Conservation (phyloP, 2,888 invertebrate species). For the Blomia tropicalis region DNA sequence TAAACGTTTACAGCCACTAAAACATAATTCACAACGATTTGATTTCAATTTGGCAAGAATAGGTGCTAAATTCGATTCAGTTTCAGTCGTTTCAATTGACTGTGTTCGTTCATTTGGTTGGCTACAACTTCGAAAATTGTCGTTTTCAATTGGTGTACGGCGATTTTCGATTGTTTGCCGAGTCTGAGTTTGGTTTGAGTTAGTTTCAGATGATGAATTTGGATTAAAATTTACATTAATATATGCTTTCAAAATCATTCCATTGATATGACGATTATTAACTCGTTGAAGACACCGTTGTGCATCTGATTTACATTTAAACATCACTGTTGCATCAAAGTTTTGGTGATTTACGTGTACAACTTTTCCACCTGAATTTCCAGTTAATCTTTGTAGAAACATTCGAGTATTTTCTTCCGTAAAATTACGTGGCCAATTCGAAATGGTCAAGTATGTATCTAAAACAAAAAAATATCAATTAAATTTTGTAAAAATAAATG, state of each 20-base stretch:
- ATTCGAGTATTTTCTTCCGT: constrained; percentile 31
- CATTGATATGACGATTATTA: constrained; percentile 66
- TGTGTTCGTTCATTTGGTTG: not conserved
- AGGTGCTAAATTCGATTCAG: not conserved
- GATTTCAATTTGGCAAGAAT: not conserved
- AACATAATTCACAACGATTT: not conserved
- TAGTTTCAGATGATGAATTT: not conserved
- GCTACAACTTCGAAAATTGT: not conserved
- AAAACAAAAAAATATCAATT: not conserved
- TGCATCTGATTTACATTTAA: constrained; percentile 14
- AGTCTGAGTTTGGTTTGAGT: not conserved
- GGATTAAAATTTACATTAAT: not conserved
- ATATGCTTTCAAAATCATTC: constrained; percentile 49
- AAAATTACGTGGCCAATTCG: constrained; percentile 9
- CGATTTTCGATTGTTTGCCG: not conserved
- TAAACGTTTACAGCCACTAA: not conserved
- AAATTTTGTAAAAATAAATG: not conserved
- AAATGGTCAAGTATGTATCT: not conserved
- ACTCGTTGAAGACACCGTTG: constrained; percentile 64
- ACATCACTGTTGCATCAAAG: constrained; percentile 9
- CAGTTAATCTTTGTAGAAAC: constrained; percentile 50
- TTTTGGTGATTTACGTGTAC: constrained; percentile 38
- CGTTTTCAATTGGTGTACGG: not conserved
- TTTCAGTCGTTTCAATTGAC: not conserved
- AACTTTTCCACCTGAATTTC: constrained; percentile 65